Evolutionary conservation across 2,888 invertebrate genomes (phyloP).

Genomic region (Malacosoma neustria): DNA sequence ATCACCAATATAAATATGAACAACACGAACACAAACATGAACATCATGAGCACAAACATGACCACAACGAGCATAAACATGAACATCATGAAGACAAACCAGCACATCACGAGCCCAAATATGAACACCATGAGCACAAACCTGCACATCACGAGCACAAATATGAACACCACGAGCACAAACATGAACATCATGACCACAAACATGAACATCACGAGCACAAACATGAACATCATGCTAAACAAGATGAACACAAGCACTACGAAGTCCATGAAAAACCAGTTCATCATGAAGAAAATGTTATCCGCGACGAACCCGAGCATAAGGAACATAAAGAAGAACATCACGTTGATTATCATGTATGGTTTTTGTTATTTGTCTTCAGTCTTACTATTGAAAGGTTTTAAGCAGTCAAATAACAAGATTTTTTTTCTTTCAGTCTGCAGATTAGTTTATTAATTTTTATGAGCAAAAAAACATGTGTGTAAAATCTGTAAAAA

Average conservation of each 20-base stretch:
- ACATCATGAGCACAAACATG: slow-evolving; percentile 4
- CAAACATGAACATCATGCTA: background rate
- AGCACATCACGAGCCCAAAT: slow-evolving; percentile 15
- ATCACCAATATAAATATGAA: slow-evolving; percentile 9
- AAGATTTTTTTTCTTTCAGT: too few species aligned
- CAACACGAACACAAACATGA: slow-evolving; percentile 6
- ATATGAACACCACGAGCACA: background rate
- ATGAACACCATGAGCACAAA: background rate
- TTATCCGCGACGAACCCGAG: background rate
- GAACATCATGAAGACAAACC: background rate
- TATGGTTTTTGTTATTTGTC: too few species aligned
- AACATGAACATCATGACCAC: slow-evolving; percentile 4
- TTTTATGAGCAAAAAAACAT: too few species aligned
- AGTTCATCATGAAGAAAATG: background rate
- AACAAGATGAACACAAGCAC: background rate
- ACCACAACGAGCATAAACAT: background rate
- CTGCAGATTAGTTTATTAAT: too few species aligned
- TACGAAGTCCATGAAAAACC: background rate
- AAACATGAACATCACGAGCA: slow-evolving; percentile 4
- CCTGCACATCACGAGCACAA: slow-evolving; percentile 15
- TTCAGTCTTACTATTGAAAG: too few species aligned
- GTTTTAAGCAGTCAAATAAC: too few species aligned
- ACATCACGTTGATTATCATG: background rate
- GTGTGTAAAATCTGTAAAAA: too few species aligned
- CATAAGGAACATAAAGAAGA: background rate